Evolutionary conservation across 2,888 invertebrate genomes (phyloP).

Genomic region (Hemistola chrysoprasaria): DNA sequence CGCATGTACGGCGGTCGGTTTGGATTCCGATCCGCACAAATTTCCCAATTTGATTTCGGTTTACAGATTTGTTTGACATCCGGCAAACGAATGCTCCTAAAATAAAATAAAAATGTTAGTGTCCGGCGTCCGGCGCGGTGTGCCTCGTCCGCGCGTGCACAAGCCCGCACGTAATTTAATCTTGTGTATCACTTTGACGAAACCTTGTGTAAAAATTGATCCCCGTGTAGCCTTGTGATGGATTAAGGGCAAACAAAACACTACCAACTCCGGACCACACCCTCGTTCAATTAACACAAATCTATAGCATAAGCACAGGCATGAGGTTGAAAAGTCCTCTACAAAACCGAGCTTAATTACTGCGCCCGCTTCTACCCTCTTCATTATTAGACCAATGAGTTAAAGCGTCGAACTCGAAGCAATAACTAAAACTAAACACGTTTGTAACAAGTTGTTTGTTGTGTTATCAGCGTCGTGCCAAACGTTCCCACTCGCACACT

Average conservation of each 20-base stretch:
- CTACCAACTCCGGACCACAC: constrained; percentile 9
- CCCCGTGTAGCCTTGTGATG: constrained; percentile 27
- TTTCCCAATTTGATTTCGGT: constrained; percentile 62
- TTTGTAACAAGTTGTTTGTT: constrained; percentile 82
- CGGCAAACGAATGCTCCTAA: constrained; percentile 59
- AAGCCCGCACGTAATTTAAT: constrained; percentile 65
- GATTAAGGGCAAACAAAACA: constrained; percentile 37
- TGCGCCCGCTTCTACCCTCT: constrained; percentile 58
- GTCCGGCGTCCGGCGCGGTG: constrained; percentile 19
- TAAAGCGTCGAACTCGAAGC: constrained; percentile 76
- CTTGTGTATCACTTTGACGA: constrained; percentile 66
- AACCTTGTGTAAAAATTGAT: constrained; percentile 50
- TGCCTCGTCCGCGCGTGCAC: constrained; percentile 38
- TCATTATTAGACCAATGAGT: constrained; percentile 77
- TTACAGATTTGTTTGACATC: constrained; percentile 71
- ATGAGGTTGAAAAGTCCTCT: constrained; percentile 29
- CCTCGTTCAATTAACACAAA: constrained; percentile 12
- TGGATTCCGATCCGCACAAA: constrained; percentile 53
- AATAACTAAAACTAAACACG: constrained; percentile 82
- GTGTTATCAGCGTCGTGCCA: constrained; percentile 78
- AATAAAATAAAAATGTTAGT: constrained; percentile 49
- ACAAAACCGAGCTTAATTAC: constrained; percentile 66
- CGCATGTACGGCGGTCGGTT: constrained; percentile 28
- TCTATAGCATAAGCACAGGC: too few species aligned
- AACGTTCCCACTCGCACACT: constrained; percentile 71